Evolutionary conservation across 2,888 invertebrate species (phyloP).

Genomic region (Nebria brevicollis): DNA sequence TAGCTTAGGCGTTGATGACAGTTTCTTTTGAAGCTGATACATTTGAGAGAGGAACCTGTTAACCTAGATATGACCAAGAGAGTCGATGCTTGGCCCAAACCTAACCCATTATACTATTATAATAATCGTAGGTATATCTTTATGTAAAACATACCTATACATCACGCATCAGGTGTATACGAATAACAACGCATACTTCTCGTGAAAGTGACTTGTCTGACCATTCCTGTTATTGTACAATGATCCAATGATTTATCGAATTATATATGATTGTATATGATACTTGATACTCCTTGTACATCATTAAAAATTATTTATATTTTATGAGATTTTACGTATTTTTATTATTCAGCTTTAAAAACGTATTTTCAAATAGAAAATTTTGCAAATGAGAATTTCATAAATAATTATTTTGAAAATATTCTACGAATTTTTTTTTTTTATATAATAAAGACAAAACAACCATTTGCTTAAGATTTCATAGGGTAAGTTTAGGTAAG

Average conservation of each 20-base stretch:
- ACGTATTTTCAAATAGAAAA: too few species aligned
- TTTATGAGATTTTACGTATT: too few species aligned
- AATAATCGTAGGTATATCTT: neutral
- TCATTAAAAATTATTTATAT: too few species aligned
- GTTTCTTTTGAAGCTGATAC: neutral
- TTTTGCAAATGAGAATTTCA: too few species aligned
- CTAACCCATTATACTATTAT: neutral
- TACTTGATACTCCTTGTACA: too few species aligned
- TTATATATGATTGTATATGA: neutral
- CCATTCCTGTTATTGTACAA: slow-evolving; percentile 10
- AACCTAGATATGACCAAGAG: slow-evolving; percentile 10
- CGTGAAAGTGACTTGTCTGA: slow-evolving; percentile 3
- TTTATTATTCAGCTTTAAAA: too few species aligned
- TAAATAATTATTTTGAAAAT: too few species aligned
- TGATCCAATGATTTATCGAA: neutral
- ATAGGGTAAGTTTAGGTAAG: too few species aligned
- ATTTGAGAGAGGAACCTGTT: slow-evolving; percentile 8
- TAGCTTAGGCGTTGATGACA: too few species aligned
- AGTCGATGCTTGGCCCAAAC: neutral
- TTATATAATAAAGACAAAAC: too few species aligned
- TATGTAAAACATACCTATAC: neutral
- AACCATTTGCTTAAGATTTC: too few species aligned
- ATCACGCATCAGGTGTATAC: slow-evolving; percentile 2
- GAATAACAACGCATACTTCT: neutral
- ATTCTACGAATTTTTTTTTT: too few species aligned